Evolutionary conservation across 2,113 vertebrate species (phyloP), one percentile per base, ranked within the genome.

Genomic region (Labeo rohita): DNA sequence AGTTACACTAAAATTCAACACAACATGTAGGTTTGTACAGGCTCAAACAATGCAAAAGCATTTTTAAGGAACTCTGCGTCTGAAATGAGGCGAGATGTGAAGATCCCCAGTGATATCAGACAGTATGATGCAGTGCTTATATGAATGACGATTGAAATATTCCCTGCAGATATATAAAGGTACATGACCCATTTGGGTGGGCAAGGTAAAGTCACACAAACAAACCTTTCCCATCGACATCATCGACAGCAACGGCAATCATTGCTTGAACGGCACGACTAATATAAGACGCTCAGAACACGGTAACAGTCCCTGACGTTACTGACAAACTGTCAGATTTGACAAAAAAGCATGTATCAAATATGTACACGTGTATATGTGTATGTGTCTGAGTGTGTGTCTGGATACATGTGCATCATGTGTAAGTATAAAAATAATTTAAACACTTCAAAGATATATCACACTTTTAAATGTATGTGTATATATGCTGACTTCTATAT

Each of bases 341-440:
- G 54, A 72, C 36, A 87, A 79, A 89, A 84, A 84, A 86, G 61
- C 84, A 87, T 56, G 36, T 89, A 79, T 89, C 87, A 80, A 68
- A 75, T 39, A 90, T 93, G 89, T 90, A 43, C 49, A 23, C 18
- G 54, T 78, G 5, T 73, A 7, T 21, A 50, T 72, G 34, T 45
- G 68, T 72, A 34, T 68, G 23, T 66, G 61, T 63, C 4, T 66
- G 11, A 34, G 13, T 11, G 2, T 12, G 34, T 76, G 59, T 63
- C 13, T 34, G 18, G 54, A 76, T 70, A 56, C 18, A 21, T 86
- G 88, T 91, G 87, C 74, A 12, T 84, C 89, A 90, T 15, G 49
- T 91, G 92, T 86, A 94, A 93, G 90, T 93, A 92, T 94, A 95
- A 95, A 95, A 94, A 94, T 93, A 94, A 93, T 94, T 91, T 92